Percentiles rank a stretch among this genome's conserved stretches.
Evolutionary conservation across 2,888 invertebrate species (phyloP).

Genomic region (Achlya flavicornis): DNA sequence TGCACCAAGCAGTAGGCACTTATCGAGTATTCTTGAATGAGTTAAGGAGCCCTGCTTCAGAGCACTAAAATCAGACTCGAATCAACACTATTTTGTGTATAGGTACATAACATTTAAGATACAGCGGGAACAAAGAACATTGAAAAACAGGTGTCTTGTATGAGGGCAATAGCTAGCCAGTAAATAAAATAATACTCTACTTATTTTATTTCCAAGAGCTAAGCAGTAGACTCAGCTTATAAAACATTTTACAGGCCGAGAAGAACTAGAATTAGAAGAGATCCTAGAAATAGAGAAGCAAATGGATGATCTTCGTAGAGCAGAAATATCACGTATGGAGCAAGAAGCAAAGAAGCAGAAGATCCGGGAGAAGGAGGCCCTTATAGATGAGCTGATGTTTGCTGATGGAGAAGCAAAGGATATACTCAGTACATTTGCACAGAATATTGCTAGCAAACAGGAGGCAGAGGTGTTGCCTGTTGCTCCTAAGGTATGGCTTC

Average conservation of each 20-base stretch:
- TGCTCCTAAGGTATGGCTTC: constrained; percentile 66
- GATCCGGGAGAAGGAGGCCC: constrained; percentile 93
- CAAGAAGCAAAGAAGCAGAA: constrained; percentile 91
- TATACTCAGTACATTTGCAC: constrained; percentile 92
- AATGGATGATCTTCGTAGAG: constrained; percentile 88
- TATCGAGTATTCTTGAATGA: no score
- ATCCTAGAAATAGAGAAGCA: constrained; percentile 92
- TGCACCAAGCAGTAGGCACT: no score
- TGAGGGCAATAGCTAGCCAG: no score
- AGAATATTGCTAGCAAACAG: constrained; percentile 87
- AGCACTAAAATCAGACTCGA: no score
- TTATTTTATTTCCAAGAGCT: no score
- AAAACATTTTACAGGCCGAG: constrained; percentile 81
- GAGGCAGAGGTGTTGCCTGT: constrained; percentile 76
- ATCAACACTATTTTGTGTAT: no score
- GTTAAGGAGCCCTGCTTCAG: no score
- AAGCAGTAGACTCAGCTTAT: no score
- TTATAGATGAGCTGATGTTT: constrained; percentile 98
- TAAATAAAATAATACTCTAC: no score
- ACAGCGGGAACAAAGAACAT: no score
- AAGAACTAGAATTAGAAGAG: constrained; percentile 94
- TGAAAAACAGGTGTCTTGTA: no score
- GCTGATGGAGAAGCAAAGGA: constrained; percentile 95
- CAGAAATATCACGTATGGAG: constrained; percentile 87
- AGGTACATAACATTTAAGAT: no score